Evolutionary conservation across 2,113 vertebrate genomes (phyloP), one percentile per base, ranked within the genome.

Genomic region (Petroica traversi): DNA sequence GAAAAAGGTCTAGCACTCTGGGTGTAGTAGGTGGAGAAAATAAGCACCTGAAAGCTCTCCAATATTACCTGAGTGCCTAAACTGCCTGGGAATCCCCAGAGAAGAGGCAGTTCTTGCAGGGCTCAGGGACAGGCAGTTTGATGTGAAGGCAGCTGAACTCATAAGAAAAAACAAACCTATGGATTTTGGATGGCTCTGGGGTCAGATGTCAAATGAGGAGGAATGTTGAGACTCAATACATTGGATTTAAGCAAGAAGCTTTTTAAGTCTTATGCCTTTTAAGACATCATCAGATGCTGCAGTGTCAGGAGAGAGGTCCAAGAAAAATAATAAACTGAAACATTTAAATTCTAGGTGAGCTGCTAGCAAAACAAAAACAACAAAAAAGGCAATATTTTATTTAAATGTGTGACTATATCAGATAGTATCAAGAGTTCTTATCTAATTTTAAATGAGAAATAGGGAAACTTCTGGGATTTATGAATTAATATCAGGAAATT

Each of bases 401-500:
- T 97, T 94, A 93, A 93, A 94, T 82, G 88, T 74, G 34, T 1
- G 14, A 57, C 25, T 71, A 2, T 90, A 63, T 69, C 43, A 95
- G 71, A 89, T 40, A 76, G 15, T 58, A 91, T 91, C 38, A 46
- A 68, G 67, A 79, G 4, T 89, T 93, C 61, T 75, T 54, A 86
- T 79, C 80, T 84, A 68, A 91, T 94, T 93, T 94, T 76, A 89
- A 91, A 89, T 76, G 41, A 23, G 48, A 94, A 92, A 77, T 59
- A 76, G 61, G 25, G 38, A 67, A 91, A 89, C 49, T 72, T 94
- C 89, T 85, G 66, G 62, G 54, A 88, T 95, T 89, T 95, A 58
- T 94, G 87, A 91, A 95, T 85, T 95, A 95, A 85, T 94, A 85
- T 74, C 71, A 94, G 85, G 89, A 96, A 94, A 95, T 92, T 88